Conservation (phyloP, 2,113 vertebrate species). For the Eclectus roratus region DNA sequence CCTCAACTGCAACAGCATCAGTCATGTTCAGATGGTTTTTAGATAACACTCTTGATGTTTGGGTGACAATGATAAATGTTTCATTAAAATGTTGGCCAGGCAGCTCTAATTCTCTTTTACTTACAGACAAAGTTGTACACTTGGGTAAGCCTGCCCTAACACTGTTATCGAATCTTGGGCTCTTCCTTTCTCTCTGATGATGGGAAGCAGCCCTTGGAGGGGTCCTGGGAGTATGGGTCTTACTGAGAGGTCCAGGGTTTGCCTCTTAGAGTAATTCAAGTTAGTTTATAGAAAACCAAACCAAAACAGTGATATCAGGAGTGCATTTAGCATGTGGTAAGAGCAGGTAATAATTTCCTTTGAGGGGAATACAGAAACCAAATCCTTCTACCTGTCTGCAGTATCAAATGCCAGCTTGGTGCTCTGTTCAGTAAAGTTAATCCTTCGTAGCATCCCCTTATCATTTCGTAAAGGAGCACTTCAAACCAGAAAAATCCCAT, state of each 20-base stretch:
- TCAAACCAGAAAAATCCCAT: not conserved
- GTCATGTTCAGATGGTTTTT: not conserved
- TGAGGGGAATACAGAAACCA: not conserved
- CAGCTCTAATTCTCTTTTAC: not conserved
- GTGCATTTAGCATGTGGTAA: not conserved
- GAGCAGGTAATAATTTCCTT: not conserved
- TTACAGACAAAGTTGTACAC: accelerated
- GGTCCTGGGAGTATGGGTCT: not conserved
- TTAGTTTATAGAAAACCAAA: not conserved
- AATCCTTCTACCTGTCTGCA: not conserved
- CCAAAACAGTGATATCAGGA: not conserved
- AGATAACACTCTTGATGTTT: not conserved
- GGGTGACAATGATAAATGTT: not conserved
- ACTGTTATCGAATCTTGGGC: not conserved
- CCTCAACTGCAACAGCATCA: not conserved
- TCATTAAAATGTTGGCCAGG: not conserved
- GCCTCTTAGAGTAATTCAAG: not conserved
- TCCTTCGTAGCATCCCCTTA: not conserved
- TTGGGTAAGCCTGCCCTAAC: not conserved
- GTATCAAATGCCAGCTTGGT: not conserved
- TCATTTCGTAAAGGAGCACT: not conserved
- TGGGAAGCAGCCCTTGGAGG: not conserved
- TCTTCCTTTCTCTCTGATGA: not conserved
- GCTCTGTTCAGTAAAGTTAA: not conserved
- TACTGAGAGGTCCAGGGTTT: not conserved